Evolutionary conservation across 2,113 vertebrate genomes (phyloP).

Genomic region (Mola mola): DNA sequence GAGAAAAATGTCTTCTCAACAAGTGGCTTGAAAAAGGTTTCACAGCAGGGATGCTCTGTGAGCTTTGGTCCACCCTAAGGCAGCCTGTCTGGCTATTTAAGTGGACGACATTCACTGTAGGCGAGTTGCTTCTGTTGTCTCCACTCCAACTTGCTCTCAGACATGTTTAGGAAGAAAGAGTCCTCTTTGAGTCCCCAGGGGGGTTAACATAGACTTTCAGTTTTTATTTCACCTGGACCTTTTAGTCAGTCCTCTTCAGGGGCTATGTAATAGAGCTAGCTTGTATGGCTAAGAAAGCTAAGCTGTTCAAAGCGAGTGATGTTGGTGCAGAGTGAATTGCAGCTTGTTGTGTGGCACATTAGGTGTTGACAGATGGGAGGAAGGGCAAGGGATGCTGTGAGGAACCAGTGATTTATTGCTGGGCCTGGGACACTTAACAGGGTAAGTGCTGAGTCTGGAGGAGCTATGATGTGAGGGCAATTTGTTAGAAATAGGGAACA

Average conservation of each 20-base stretch:
- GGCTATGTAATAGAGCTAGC: slow-evolving; percentile 36
- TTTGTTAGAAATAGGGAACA: slow-evolving; percentile 34
- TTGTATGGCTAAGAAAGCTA: slow-evolving; percentile 56
- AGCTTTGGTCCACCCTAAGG: slow-evolving; percentile 34
- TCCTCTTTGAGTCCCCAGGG: slow-evolving; percentile 5
- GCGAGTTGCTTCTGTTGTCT: slow-evolving; percentile 42
- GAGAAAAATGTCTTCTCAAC: not conserved
- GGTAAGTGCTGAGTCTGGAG: slow-evolving; percentile 65
- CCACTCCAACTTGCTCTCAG: not conserved
- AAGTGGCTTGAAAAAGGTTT: slow-evolving; percentile 12
- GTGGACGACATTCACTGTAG: slow-evolving; percentile 32
- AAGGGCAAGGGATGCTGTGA: slow-evolving; percentile 61
- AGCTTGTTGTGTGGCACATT: slow-evolving; percentile 68
- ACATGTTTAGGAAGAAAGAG: slow-evolving; percentile 37
- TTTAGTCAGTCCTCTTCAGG: slow-evolving; percentile 35
- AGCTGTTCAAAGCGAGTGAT: slow-evolving; percentile 60
- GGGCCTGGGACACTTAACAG: slow-evolving; percentile 63
- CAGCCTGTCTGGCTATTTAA: slow-evolving; percentile 25
- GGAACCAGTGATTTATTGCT: slow-evolving; percentile 78
- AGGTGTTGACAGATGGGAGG: slow-evolving; percentile 80
- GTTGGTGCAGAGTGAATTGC: slow-evolving; percentile 66
- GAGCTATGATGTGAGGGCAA: slow-evolving; percentile 53
- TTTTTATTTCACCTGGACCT: slow-evolving; percentile 54
- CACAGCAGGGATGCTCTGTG: slow-evolving; percentile 24
- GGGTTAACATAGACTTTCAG: slow-evolving; percentile 37